These are phyloP conservation scores for Drosophila nigromelanica DNA, from an alignment of 1,140 invertebrate species.

Conservation along the genomic window DNA sequence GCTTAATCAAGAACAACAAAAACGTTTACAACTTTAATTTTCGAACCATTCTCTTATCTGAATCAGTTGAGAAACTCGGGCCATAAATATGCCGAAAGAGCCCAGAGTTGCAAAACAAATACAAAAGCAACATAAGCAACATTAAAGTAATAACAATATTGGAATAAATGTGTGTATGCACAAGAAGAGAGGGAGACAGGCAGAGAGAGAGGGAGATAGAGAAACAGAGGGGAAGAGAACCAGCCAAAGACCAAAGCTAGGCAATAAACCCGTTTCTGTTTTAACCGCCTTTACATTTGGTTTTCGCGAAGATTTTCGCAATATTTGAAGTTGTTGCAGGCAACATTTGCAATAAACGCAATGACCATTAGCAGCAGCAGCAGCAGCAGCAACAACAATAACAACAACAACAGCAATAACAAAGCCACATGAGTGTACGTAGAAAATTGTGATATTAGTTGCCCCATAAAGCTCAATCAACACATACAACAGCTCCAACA, in stretches of 20 bases:
- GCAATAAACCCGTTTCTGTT: constrained; percentile 63
- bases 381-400: constrained; percentile 42
- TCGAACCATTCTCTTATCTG: constrained; percentile 32
- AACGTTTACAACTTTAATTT: constrained; percentile 10
- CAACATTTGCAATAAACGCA: constrained; percentile 71
- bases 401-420: constrained; percentile 28
- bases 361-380: constrained; percentile 56
- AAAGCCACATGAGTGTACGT: constrained; percentile 45
- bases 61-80: constrained; percentile 6
- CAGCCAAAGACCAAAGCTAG: constrained; percentile 28
- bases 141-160: constrained; percentile 54
- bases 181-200: constrained; percentile 1
- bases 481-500: constrained; percentile 5
- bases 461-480: constrained; percentile 29
- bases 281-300: constrained; percentile 60
- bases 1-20: constrained; percentile 19
- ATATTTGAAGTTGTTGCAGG: constrained; percentile 69
- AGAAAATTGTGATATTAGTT: constrained; percentile 51
- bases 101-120: constrained; percentile 30
- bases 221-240: constrained; percentile 7
- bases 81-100: constrained; percentile 37
- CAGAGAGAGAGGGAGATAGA: constrained; percentile 26
- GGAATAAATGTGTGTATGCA: not conserved
- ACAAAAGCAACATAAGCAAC: constrained; percentile 38
- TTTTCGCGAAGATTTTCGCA: constrained; percentile 76